Conservation (phyloP, 2,113 vertebrate genomes). For the Natator depressus region DNA sequence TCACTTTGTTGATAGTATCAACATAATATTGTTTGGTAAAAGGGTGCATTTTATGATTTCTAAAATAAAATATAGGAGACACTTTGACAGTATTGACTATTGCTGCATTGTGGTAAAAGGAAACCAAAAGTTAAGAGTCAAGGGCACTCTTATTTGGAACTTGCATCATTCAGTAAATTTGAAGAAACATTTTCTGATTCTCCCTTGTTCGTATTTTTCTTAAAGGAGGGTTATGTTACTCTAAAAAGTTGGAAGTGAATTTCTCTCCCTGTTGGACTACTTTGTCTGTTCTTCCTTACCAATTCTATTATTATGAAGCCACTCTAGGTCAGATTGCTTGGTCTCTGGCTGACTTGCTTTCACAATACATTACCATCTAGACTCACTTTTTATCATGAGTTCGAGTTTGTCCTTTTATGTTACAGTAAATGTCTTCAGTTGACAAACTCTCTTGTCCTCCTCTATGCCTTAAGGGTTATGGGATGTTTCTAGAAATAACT, state of each 20-base stretch:
- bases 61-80: not conserved
- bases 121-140: not conserved
- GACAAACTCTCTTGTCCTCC: not conserved
- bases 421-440: accelerated
- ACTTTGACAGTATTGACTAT: not conserved
- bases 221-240: too few species aligned
- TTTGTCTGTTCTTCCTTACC: too few species aligned
- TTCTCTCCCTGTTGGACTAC: too few species aligned
- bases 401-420: not conserved
- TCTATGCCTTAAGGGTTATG: accelerated
- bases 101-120: not conserved
- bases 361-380: accelerated
- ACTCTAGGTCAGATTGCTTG: not conserved
- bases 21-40: too few species aligned
- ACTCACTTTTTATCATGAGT: not conserved
- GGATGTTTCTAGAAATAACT: not conserved
- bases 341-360: accelerated
- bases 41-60: not conserved
- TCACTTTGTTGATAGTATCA: not conserved
- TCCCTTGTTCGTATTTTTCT: too few species aligned
- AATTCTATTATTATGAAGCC: too few species aligned
- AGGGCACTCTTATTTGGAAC: not conserved
- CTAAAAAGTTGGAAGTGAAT: too few species aligned
- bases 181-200: not conserved
- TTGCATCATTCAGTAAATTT: not conserved